A percentile compares a stretch with the other conserved stretches of the same genome.
phyloP scores from a whole-genome alignment of 1,140 invertebrate species.

The Ips nitidus region DNA sequence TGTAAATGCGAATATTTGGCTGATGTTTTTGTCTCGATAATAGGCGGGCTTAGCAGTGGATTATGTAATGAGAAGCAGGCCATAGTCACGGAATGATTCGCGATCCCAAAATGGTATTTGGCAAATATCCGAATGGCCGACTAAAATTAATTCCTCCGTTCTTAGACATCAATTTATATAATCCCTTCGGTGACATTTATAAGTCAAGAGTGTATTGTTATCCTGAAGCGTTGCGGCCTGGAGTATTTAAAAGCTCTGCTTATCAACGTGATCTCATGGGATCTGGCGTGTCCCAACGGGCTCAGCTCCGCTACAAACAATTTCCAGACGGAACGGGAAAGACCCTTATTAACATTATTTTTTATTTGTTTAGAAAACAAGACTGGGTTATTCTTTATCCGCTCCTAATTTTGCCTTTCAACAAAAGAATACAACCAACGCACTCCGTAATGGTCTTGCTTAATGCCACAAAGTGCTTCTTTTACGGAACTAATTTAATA shows the following conservation, averaged over 20 bases:
- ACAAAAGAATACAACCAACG: slow-evolving; percentile 20
- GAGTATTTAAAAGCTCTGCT: slow-evolving; percentile 51
- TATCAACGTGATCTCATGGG: slow-evolving; percentile 46
- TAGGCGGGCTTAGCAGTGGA: slow-evolving; percentile 38
- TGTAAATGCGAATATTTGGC: slow-evolving; percentile 32
- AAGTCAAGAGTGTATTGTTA: slow-evolving; percentile 52
- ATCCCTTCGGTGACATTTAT: slow-evolving; percentile 51
- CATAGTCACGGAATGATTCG: slow-evolving; percentile 40
- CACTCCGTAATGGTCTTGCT: slow-evolving; percentile 7
- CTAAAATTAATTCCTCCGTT: slow-evolving; percentile 51
- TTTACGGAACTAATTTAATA: slow-evolving; percentile 11
- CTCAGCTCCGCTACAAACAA: slow-evolving; percentile 23
- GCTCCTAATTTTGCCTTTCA: slow-evolving; percentile 18
- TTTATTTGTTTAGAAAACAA: slow-evolving; percentile 31
- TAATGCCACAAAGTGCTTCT: slow-evolving; percentile 12
- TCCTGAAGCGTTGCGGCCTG: slow-evolving; percentile 45
- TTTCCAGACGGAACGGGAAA: slow-evolving; percentile 25
- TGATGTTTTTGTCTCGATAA: slow-evolving; percentile 42
- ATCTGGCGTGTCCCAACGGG: slow-evolving; percentile 28
- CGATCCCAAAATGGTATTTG: slow-evolving; percentile 47
- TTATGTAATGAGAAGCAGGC: slow-evolving; percentile 44
- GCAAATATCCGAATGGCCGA: slow-evolving; percentile 51
- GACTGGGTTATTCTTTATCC: slow-evolving; percentile 27
- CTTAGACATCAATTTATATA: slow-evolving; percentile 50
- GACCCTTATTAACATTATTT: slow-evolving; percentile 36